phyloP scores from a whole-genome alignment of 2,888 invertebrate species.

The Erannis defoliaria region DNA sequence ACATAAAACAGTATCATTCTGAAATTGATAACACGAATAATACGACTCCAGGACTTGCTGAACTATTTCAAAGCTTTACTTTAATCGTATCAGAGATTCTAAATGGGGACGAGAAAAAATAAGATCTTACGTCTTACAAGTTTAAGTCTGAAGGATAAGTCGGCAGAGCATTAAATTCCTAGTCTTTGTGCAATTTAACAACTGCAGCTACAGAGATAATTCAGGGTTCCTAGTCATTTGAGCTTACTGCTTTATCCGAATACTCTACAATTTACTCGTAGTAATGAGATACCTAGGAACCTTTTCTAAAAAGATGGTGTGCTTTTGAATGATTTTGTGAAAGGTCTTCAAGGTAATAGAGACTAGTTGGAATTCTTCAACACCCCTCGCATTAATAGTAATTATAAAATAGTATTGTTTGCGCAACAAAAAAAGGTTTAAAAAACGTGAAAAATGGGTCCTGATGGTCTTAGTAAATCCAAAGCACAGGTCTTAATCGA shows the following conservation, averaged over 20 bases:
- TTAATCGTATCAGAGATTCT: slow-evolving; percentile 37
- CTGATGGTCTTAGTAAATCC: too few relatives aligned
- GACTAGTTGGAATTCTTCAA: too few relatives aligned
- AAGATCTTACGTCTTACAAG: slow-evolving; percentile 58
- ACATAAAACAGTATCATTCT: background rate
- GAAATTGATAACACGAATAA: slow-evolving; percentile 12
- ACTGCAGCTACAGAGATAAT: slow-evolving; percentile 64
- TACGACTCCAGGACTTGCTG: slow-evolving; percentile 22
- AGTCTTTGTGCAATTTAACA: slow-evolving; percentile 77
- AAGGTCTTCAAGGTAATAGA: too few relatives aligned
- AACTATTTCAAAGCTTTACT: slow-evolving; percentile 40
- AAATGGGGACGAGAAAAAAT: slow-evolving; percentile 36
- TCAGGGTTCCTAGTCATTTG: slow-evolving; percentile 58
- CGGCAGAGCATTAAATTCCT: slow-evolving; percentile 66
- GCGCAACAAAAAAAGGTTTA: too few relatives aligned
- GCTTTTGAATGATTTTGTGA: background rate
- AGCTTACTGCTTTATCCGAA: slow-evolving; percentile 50
- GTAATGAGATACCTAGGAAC: slow-evolving; percentile 39
- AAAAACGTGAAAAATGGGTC: too few relatives aligned
- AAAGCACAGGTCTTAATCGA: too few relatives aligned
- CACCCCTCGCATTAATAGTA: too few relatives aligned
- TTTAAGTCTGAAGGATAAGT: slow-evolving; percentile 60
- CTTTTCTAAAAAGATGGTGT: background rate
- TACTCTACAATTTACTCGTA: slow-evolving; percentile 29
- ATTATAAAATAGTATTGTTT: too few relatives aligned